Base-by-base conservation (phyloP, 2,888 invertebrate species). In the Stenichneumon culpator region DNA sequence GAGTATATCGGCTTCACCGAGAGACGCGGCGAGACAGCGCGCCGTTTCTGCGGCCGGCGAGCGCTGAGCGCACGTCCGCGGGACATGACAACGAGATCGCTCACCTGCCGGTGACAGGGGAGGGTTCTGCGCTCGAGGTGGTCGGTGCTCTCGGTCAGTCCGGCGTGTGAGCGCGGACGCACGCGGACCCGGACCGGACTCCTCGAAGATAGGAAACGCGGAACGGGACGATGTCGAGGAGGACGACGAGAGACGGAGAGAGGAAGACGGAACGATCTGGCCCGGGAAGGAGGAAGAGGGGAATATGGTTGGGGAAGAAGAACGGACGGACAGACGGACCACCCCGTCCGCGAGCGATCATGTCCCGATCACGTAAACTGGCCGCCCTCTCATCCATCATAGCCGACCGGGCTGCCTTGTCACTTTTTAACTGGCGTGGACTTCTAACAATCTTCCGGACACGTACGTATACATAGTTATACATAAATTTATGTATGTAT, bases 361-460 rank as follows among this genome's bases (percentile, higher is more conserved):
- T 93, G 93, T 93, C 92, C 84, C 91, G 93, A 93, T 93, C 93
- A 92, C 92, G 91, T 93, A 93, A 94, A 94, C 93, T 93, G 92
- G 91, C 93, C 94, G 93, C 93, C 92, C 91, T 90, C 92, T 94
- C 93, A 94, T 94, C 93, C 92, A 94, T 94, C 94, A 94, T 93
- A 87, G 90, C 90, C 90, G 77, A 79, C 90, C 90, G 90, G 90
- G 90, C 88, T 91, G 90, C 89, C 90, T 88, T 91, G 93, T 92
- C 93, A 91, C 90, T 89, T 92, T 89, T 86, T 88, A 89, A 87
- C 80, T 83, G 83, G 39, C 82, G 84, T 80, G 57, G 57, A 79
- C 69, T 86, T 79, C 77, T 68, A 73, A 86, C 87, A 86, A 80
- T 82, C 86, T 69, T 70, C 44, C 63, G 70, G 70, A 79, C 54